A percentile compares a stretch with the other conserved stretches of the same genome.
phyloP scores from a whole-genome alignment of 30 jellyfish, hydroid and myxozoan species.

The Cassiopea andromeda region DNA sequence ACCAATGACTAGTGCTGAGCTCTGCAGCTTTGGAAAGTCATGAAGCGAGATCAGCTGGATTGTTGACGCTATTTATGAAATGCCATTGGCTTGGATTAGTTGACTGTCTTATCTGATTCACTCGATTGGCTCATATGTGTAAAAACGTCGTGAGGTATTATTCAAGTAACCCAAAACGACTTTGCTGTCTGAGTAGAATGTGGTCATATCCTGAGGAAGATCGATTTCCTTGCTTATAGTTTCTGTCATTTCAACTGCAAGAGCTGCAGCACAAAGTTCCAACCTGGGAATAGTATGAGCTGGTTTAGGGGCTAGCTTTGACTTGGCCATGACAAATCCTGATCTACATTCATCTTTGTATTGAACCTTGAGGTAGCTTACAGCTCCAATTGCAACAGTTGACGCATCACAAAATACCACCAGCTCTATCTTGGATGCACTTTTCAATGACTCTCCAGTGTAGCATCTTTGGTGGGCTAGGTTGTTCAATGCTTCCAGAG shows the following conservation, averaged over 20 bases:
- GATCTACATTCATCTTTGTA: slow-evolving; percentile 12
- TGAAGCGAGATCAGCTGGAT: slow-evolving; percentile 63
- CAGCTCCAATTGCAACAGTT: slow-evolving; percentile 42
- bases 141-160: slow-evolving; percentile 41
- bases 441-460: slow-evolving; percentile 14
- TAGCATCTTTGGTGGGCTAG: slow-evolving; percentile 38
- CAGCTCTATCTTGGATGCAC: slow-evolving; percentile 29
- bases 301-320: slow-evolving; percentile 49
- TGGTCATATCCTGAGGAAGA: slow-evolving; percentile 10
- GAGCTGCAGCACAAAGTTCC: slow-evolving; percentile 73
- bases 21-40: slow-evolving; percentile 42
- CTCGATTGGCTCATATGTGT: slow-evolving; percentile 62
- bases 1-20: slow-evolving; percentile 40
- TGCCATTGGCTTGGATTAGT: slow-evolving; percentile 53
- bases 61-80: slow-evolving; percentile 37
- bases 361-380: slow-evolving; percentile 17
- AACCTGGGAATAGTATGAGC: slow-evolving; percentile 55
- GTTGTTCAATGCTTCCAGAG: slow-evolving; percentile 30
- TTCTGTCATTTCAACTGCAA: slow-evolving; percentile 31
- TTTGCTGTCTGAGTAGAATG: slow-evolving; percentile 62
- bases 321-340: slow-evolving; percentile 64
- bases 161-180: slow-evolving; percentile 44
- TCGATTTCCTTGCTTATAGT: slow-evolving; percentile 54
- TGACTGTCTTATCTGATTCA: slow-evolving; percentile 38
- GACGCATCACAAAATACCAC: slow-evolving; percentile 34